A percentile compares a stretch with the other conserved stretches of the same genome.
These are phyloP conservation scores for Drosophila ironensis DNA, from an alignment of 1,140 invertebrate species.

Conservation along the genomic window DNA sequence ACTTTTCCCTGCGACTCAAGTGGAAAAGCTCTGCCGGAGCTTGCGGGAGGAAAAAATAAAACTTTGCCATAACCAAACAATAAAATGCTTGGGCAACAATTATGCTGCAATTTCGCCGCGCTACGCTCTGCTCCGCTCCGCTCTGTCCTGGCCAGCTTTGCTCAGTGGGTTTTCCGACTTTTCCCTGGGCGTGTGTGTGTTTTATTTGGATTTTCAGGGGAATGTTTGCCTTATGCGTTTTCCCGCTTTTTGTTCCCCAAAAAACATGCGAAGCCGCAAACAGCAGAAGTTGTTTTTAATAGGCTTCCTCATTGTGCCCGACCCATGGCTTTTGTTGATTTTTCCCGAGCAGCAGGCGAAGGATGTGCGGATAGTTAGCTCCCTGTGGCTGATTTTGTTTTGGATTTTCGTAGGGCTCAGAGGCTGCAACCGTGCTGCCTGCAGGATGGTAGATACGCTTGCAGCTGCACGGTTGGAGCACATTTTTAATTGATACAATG, in stretches of 20 bases:
- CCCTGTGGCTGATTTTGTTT: conserved; percentile 48
- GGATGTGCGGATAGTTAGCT: conserved; percentile 21
- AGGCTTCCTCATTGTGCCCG: conserved; percentile 49
- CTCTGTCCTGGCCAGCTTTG: neutral
- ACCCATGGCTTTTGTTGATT: conserved; percentile 57
- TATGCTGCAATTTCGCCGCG: conserved; percentile 54
- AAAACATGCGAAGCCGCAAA: conserved; percentile 59
- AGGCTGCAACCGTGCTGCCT: neutral
- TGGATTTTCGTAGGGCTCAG: conserved; percentile 14
- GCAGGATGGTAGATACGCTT: neutral
- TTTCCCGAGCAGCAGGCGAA: conserved; percentile 30
- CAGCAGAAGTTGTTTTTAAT: conserved; percentile 71
- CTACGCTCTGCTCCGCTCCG: neutral
- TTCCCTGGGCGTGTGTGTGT: neutral
- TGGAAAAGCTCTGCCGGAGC: neutral
- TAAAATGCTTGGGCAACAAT: conserved; percentile 60
- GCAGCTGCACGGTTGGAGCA: conserved; percentile 31
- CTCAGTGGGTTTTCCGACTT: conserved; percentile 1
- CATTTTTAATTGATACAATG: conserved; percentile 60
- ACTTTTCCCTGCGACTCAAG: neutral
- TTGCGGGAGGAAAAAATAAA: neutral
- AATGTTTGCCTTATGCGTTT: conserved; percentile 54
- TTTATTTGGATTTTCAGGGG: conserved; percentile 29
- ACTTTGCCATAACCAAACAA: conserved; percentile 35
- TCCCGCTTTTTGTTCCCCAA: conserved; percentile 28